phyloP scores from a whole-genome alignment of 2,113 vertebrate genomes.

The Zonotrichia leucophrys region DNA sequence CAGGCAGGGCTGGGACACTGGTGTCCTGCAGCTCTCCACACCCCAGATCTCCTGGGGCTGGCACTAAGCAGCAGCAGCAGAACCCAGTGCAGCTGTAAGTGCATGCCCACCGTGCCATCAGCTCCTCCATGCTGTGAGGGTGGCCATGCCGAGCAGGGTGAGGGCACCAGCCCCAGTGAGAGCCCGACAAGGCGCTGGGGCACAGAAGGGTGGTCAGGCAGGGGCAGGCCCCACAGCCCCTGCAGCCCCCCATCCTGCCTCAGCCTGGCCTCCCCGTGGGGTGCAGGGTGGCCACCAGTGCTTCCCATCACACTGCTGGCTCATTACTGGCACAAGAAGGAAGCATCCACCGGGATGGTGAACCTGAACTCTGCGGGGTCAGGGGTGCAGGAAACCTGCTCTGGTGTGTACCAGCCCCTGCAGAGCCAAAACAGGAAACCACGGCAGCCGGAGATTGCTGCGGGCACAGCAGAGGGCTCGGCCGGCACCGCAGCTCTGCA shows the following conservation, averaged over 20 bases:
- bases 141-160: not conserved
- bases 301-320: not conserved
- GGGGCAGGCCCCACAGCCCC: not conserved
- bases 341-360: not conserved
- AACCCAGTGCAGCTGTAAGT: not conserved
- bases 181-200: rapidly evolving
- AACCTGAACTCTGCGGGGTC: not conserved
- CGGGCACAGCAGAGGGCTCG: rapidly evolving
- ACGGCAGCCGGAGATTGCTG: not conserved
- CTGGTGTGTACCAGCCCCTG: not conserved
- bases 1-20: not conserved
- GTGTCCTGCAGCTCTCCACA: not conserved
- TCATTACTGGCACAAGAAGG: not conserved
- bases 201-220: not conserved
- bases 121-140: rapidly evolving
- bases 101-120: not conserved
- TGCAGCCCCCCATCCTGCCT: rapidly evolving
- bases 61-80: not conserved
- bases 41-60: rapidly evolving
- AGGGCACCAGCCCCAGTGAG: not conserved
- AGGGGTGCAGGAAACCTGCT: not conserved
- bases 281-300: rapidly evolving
- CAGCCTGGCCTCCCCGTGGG: not conserved
- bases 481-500: rapidly evolving
- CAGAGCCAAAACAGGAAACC: conserved; percentile 39